Base-by-base conservation (phyloP, 2,888 invertebrate species). In the Pteria penguin region DNA sequence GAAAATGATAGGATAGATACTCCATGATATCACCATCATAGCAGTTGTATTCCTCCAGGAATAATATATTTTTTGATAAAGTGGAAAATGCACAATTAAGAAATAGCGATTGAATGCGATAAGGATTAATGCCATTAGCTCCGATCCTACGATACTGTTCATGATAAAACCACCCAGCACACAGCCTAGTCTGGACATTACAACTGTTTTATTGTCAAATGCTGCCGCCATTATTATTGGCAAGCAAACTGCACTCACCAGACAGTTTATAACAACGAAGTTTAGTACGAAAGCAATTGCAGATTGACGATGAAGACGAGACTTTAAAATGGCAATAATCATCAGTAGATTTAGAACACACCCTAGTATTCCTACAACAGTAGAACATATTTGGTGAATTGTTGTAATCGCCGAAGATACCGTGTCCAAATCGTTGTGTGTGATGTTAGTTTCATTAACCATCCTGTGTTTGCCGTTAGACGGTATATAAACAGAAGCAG, bases 61-160 rank as follows among this genome's bases (percentile, higher is more conserved):
- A 11, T 77, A 72, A 52, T 83, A 83, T 18, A 84, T 72, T n/a
- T 60, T 69, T 1, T 32, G 33, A 72, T 86, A 86, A 4, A 72
- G 22, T 18, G 75, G 63, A 71, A 80, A 74, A 27, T 75, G 75
- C 1, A 86, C 86, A 2, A 86, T 81, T 36, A 82, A 76, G 8
- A 81, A 66, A 60, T 86, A 86, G 18, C 86, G 71, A 68, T 86
- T 86, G 11, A 84, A 4, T 0, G 84, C 81, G 24, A 86, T 82
- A 8, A 80, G 80, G 5, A 81, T 71, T 22, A 84, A 80, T 11
- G 79, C 81, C 67, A 80, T 75, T n/a, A 84, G 71, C 55, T 84
- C 84, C 5, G 84, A 76, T 18, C 84, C 84, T 18, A 81, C 45
- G 24, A 74, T 81, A 36, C 71, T 72, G 69, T 83, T 82, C 14